Conservation (phyloP, 2,797 vertebrate species). For the Pseudochaenichthys georgianus region DNA sequence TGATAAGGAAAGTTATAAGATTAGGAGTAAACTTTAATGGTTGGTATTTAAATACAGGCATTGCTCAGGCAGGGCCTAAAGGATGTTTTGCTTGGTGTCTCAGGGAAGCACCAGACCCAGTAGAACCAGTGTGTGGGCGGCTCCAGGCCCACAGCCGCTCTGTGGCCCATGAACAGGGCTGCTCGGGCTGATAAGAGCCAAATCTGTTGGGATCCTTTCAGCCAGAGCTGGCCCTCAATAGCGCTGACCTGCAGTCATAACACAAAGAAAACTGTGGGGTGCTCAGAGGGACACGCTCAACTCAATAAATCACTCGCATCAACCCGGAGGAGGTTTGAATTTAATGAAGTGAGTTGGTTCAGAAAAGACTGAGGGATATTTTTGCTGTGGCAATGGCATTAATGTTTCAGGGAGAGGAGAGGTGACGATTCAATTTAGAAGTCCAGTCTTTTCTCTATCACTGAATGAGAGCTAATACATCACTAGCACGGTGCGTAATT, state of each 20-base stretch:
- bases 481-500: constrained; percentile 75
- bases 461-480: constrained; percentile 73
- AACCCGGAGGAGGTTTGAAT: constrained; percentile 45
- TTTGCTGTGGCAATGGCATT: constrained; percentile 59
- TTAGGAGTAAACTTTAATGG: constrained; percentile 27
- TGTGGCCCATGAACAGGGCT: constrained; percentile 56
- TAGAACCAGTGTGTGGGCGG: constrained; percentile 50
- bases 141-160: constrained; percentile 45
- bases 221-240: constrained; percentile 45
- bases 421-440: constrained; percentile 72
- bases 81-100: constrained; percentile 39
- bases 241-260: constrained; percentile 51
- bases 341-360: constrained; percentile 70
- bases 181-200: constrained; percentile 63
- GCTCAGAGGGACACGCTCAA: constrained; percentile 10
- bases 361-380: constrained; percentile 53
- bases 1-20: constrained; percentile 26
- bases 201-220: constrained; percentile 53
- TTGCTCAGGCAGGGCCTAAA: constrained; percentile 5
- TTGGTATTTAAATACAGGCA: constrained; percentile 29
- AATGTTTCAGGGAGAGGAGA: constrained; percentile 68
- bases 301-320: constrained; percentile 58
- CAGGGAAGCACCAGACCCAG: constrained; percentile 37
- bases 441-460: constrained; percentile 61
- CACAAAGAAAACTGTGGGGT: constrained; percentile 37